These are phyloP conservation scores for Cettia cetti DNA, from an alignment of 2,113 vertebrate species.

Conservation along the genomic window DNA sequence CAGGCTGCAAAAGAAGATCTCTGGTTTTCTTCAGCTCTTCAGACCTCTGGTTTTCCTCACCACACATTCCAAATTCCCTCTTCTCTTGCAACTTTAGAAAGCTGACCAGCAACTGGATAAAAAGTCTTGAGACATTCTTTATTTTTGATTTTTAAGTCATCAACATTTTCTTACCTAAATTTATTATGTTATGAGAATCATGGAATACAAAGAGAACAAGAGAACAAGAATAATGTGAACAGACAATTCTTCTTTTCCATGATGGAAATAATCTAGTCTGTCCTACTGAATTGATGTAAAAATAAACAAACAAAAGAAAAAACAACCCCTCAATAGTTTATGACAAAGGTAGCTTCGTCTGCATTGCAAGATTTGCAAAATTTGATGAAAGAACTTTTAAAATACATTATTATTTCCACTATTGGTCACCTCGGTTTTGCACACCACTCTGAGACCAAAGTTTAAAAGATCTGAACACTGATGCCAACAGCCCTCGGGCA, in stretches of 20 bases:
- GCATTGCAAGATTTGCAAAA: background rate
- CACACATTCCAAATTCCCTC: background rate
- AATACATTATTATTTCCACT: background rate
- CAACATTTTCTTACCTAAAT: background rate
- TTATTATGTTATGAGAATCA: background rate
- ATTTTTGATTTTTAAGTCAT: background rate
- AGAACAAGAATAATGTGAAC: background rate
- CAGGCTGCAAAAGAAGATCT: background rate
- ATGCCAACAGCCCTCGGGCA: background rate
- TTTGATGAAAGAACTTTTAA: background rate
- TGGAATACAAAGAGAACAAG: background rate
- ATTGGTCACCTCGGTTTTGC: background rate
- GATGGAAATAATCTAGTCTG: background rate
- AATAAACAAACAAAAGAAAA: no score
- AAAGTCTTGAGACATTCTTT: background rate
- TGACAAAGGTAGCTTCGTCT: background rate
- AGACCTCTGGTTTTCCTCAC: background rate
- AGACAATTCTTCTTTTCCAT: background rate
- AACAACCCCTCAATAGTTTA: background rate
- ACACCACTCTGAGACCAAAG: background rate
- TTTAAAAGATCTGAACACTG: background rate
- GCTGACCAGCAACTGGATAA: background rate
- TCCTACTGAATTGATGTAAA: background rate
- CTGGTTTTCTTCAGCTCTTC: background rate
- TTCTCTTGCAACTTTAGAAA: background rate